Conservation (phyloP, 2,797 vertebrate genomes). For the Pachyuromys duprasi region DNA sequence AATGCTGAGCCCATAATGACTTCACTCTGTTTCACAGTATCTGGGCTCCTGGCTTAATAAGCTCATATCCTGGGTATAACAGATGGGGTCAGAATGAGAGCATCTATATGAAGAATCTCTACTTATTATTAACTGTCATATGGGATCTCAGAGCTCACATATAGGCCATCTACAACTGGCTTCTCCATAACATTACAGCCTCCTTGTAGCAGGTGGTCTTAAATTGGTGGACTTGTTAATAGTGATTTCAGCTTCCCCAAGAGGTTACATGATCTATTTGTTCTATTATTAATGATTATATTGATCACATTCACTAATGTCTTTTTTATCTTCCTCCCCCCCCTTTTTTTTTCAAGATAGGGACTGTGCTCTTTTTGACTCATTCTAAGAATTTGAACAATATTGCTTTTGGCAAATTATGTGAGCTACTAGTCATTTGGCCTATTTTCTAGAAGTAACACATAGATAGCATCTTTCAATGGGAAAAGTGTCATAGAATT, state of each 20-base stretch:
- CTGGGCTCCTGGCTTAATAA: neutral
- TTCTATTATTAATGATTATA: neutral
- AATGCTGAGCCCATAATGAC: neutral
- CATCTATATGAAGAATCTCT: neutral
- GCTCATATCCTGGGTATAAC: neutral
- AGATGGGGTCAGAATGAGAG: neutral
- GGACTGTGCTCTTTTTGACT: neutral
- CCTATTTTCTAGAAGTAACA: neutral
- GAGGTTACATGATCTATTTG: neutral
- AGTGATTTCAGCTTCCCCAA: neutral
- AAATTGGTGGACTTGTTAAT: neutral
- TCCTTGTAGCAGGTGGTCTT: neutral
- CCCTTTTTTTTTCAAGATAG: neutral
- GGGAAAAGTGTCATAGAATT: neutral
- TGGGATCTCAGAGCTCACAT: neutral
- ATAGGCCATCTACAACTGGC: neutral
- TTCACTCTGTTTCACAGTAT: neutral
- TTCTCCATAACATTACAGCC: neutral
- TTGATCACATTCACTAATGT: neutral
- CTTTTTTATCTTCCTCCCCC: neutral
- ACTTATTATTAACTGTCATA: neutral
- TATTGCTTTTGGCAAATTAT: neutral
- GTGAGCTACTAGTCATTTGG: neutral
- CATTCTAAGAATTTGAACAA: constrained; percentile 14
- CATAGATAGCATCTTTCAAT: neutral